Evolutionary conservation across 2,113 vertebrate genomes (phyloP), one percentile per base, ranked within the genome.

Genomic region (Chunga burmeisteri): DNA sequence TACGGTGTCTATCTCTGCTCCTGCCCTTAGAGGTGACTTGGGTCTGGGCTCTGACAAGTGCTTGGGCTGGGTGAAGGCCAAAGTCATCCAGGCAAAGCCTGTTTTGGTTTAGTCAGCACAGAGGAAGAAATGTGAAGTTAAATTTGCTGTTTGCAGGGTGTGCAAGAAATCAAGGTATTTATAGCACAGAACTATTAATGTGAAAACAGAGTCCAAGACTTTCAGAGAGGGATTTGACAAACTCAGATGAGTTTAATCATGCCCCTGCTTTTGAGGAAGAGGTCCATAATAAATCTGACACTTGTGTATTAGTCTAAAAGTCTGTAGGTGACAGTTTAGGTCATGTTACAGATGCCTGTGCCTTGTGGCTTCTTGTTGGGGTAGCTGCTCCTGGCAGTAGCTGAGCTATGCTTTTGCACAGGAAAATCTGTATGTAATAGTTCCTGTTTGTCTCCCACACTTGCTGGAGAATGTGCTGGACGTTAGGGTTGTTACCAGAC

Each of bases 311-410:
- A 21, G 26, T 42, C 30, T 61, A 2, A 19, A 68, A 77, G 67
- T 29, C 68, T 40, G 25, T 4, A 66, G 58, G 6, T 73, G 78
- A 50, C 49, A 20, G 42, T 5, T 22, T 40, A 63, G 38, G 36
- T 50, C 2, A 0, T 11, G 30, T 26, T 49, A 14, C 7, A 42
- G 62, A 16, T 16, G 34, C 56, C 44, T 0, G 0, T 50, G 32
- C 12, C 3, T 1, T 11, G 38, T 56, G 44, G 44, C 4, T 5
- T 67, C 42, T 38, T 42, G 25, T 27, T n/a, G 38, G 42, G 20
- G 13, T 25, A 30, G 30, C 40, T 34, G 0, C n/a, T 46, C 6
- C 26, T 55, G 14, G 32, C 40, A 14, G 50, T 25, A 32, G 68
- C 22, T 38, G 55, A 72, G 71, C 81, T 38, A 2, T 36, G 22